Evolutionary conservation across 2,797 vertebrate genomes (phyloP), one percentile per base, ranked within the genome.

Genomic region (Danio choprae): DNA sequence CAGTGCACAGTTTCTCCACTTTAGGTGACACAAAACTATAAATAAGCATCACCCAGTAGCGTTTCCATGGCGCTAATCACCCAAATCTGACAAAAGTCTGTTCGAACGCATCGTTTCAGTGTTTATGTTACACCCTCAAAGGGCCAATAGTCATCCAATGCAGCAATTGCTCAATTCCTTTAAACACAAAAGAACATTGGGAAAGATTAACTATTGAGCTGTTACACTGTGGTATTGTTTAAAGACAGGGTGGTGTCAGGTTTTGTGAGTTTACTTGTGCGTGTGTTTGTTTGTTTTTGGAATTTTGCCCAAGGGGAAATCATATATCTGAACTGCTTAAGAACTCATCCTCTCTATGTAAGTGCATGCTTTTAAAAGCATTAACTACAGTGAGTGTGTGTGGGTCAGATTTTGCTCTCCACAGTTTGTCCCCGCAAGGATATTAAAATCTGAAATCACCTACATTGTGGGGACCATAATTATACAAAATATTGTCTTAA

Each of bases 61-160:
- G 6, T 50, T 50, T 50, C 36, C 44, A 16, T 70, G 44, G 46
- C 76, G 59, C 18, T 69, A 38, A 69, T 69, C 11, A 0, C 2
- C 6, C 1, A 67, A 7, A 50, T 46, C 43, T 59, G 53, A 48
- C 43, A 69, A 40, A 68, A 29, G 22, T 10, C 13, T 15, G n/a
- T 58, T 44, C 3, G n/a, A 8, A 40, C 60, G n/a, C 4, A 1
- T 48, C 50, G 64, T 56, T 72, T 56, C 6, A 55, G 48, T 15
- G 22, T 58, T 56, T 73, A 20, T 65, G 44, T 73, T 58, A 73
- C n/a, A 73, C 48, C 48, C 77, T 59, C 63, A 53, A 74, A 58
- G 59, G 62, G 44, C n/a, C 41, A 12, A 59, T 77, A 60, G 69
- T 73, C 60, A 59, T 58, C 9, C 50, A 48, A 58, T 62, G 29